Base-by-base conservation (phyloP, 2,888 invertebrate genomes). In the Platypus cylindrus region DNA sequence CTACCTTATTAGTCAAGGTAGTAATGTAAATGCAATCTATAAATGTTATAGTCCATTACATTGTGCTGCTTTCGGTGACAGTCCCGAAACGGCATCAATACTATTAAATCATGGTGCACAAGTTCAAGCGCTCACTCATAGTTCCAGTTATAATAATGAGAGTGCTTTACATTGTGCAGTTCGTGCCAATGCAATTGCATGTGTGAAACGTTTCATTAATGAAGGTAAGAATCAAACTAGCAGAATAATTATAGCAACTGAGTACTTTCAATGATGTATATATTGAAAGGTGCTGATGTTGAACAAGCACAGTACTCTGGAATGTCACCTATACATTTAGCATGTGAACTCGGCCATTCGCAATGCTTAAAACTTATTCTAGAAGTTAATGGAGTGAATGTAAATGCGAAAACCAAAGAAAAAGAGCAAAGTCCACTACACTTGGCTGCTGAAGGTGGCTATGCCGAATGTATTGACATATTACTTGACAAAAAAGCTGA, bases 41-140 rank as follows among this genome's bases (percentile, higher is more conserved):
- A 75, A 78, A 55, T 73, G 75, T 48, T 81, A 81, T 55, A 79
- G 81, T 28, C 86, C 90, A 1, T 68, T 91, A 38, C 90, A 93
- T 59, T 87, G 85, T 56, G 85, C 90, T 9, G 87, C 89, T 18
- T 86, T 87, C 62, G 85, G 89, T 9, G 84, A 89, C 54, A 78
- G 86, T 41, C 72, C 78, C 33, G 77, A 81, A 51, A 84, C 85
- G 9, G 79, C 83, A 35, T 76, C 75, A 59, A 71, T 85, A 52
- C 70, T 91, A 40, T 70, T 89, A 41, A 73, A 72, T 42, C 71
- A 71, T 43, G 79, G 78, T 13, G 77, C 84, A 33, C 70, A 73
- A 41, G 73, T 84, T 30, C 62, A 66, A 42, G 70, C 73, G 41
- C 66, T 77, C 36, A 74, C 79, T 25, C 75, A 73, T 15, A 78